Conservation (phyloP, 1,140 invertebrate genomes). For the Bombus sibiricus region DNA sequence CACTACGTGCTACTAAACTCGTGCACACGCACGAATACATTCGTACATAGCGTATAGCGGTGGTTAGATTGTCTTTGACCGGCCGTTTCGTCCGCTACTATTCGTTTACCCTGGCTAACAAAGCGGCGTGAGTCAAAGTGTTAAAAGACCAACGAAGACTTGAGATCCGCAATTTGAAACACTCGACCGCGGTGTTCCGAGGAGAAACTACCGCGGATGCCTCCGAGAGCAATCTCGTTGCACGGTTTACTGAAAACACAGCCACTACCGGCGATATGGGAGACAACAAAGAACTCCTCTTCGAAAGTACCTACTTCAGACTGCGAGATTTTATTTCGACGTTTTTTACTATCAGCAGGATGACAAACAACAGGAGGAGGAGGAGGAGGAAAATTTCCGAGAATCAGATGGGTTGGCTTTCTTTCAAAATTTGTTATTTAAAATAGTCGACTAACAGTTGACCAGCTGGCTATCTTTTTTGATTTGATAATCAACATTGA, state of each 20-base stretch:
- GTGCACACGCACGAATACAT: not conserved
- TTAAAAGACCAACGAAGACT: slow-evolving; percentile 31
- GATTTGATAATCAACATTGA: not conserved
- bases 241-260: slow-evolving; percentile 37
- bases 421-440: not conserved
- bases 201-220: not conserved
- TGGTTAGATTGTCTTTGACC: not conserved
- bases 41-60: too few species aligned
- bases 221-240: slow-evolving; percentile 28
- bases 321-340: slow-evolving; percentile 29
- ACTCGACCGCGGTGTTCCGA: slow-evolving; percentile 6
- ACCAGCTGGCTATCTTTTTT: not conserved
- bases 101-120: not conserved
- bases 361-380: not conserved
- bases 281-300: slow-evolving; percentile 31
- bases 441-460: too few species aligned
- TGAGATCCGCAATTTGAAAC: slow-evolving; percentile 25
- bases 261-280: not conserved
- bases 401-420: not conserved
- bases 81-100: not conserved
- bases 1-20: not conserved
- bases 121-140: slow-evolving; percentile 15
- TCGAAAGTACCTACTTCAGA: not conserved
- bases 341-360: not conserved
- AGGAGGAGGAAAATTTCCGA: not conserved